Evolutionary conservation across 2,797 vertebrate species (phyloP), one percentile per base, ranked within the genome.

Genomic region (Cetoscarus ocellatus): DNA sequence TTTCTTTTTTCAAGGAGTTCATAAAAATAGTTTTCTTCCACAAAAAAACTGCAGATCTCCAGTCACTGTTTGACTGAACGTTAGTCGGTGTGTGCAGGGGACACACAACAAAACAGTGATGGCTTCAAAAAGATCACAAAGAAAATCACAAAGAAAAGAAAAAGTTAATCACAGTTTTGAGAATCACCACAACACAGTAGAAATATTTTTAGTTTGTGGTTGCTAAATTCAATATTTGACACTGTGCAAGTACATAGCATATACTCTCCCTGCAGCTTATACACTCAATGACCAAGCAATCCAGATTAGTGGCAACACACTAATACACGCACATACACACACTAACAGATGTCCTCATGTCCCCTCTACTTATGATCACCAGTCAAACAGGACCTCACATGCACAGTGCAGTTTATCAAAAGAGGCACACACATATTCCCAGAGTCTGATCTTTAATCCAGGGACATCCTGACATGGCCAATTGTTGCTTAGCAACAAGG

Each of bases 401-500:
- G 45, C 43, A 14, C 38, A 48, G 17, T n/a, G 19, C 9, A 72
- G 27, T 35, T 52, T 19, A 45, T 12, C 49, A 62, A 39, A 3
- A 34, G 45, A 3, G 5, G 11, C 36, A 63, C 47, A 56, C 14
- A 61, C 49, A 61, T 35, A 65, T 49, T 56, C 18, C 38, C n/a
- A 52, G 7, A 74, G 42, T 52, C 66, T 48, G 45, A 68, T 67
- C 19, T 45, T n/a, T 58, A 10, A 49, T 49, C 36, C 35, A 19
- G 48, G 48, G 80, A 64, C 70, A 73, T 60, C 48, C 19, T 81
- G 64, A 80, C 70, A 77, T 54, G 57, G 70, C 66, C 45, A 63
- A 67, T 49, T 47, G 86, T 87, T 86, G 77, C 87, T 66, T 71
- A 75, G 84, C 79, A 87, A 89, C 86, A 84, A 73, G 65, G 74